A percentile compares a stretch with the other conserved stretches of the same genome.
phyloP scores from a whole-genome alignment of 2,113 vertebrate species.

The Tupaia tana region DNA sequence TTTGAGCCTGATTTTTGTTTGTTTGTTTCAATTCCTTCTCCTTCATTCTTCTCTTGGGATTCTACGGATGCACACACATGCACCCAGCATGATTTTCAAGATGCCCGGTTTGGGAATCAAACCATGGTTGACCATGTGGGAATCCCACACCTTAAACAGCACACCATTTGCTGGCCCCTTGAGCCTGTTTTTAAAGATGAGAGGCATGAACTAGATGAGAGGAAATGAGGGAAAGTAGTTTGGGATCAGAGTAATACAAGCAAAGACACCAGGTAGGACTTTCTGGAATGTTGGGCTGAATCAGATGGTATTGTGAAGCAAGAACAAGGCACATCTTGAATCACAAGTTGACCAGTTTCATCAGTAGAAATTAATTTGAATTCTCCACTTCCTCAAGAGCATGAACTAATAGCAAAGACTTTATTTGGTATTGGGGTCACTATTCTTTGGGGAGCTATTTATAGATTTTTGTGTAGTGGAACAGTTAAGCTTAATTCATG shows the following conservation, averaged over 20 bases:
- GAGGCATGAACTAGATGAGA: background rate
- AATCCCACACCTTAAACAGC: too few relatives aligned
- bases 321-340: background rate
- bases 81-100: too few relatives aligned
- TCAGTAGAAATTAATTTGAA: constrained; percentile 40
- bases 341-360: constrained; percentile 48
- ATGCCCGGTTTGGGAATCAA: too few relatives aligned
- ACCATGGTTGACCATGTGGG: too few relatives aligned
- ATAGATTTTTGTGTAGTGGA: background rate
- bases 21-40: too few relatives aligned
- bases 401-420: constrained; percentile 22
- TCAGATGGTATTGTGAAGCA: constrained; percentile 4
- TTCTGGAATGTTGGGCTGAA: background rate
- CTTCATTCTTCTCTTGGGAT: too few relatives aligned
- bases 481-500: constrained; percentile 35
- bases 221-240: constrained; percentile 19
- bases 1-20: constrained; percentile 7
- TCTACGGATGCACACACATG: too few relatives aligned
- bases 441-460: background rate
- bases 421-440: background rate
- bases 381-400: background rate
- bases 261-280: constrained; percentile 10
- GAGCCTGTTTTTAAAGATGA: constrained; percentile 32
- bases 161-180: background rate
- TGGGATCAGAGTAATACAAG: background rate